Percentiles rank a stretch among this genome's conserved stretches.
Conservation (phyloP, 2,113 vertebrate species). For the Cepphus grylle region DNA sequence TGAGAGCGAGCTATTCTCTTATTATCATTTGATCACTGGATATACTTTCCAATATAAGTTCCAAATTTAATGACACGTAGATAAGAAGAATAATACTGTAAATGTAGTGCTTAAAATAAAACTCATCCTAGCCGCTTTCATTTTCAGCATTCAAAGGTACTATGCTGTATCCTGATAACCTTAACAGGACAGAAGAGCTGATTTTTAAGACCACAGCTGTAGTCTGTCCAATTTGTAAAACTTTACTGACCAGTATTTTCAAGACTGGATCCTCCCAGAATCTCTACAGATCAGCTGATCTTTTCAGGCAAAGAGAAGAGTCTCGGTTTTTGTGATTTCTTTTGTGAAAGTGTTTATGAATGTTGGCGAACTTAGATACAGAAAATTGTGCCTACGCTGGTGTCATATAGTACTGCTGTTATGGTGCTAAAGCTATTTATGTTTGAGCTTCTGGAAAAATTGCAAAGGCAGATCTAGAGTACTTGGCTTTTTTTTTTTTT, state of each 20-base stretch:
- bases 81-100: background rate
- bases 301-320: background rate
- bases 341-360: background rate
- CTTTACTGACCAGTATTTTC: background rate
- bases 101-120: background rate
- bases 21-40: background rate
- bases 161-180: background rate
- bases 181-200: background rate
- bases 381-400: background rate
- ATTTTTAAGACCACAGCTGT: background rate
- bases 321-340: background rate
- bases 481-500: background rate
- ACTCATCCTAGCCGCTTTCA: background rate
- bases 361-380: background rate
- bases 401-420: background rate
- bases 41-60: background rate
- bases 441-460: background rate
- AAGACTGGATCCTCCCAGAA: background rate
- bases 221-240: background rate
- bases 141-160: background rate
- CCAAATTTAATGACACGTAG: background rate
- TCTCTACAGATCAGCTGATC: background rate
- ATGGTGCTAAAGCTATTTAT: background rate
- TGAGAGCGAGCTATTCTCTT: background rate
- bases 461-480: background rate